Percentiles rank a stretch among this genome's conserved stretches.
These are phyloP conservation scores for Proteles cristata DNA, from an alignment of 2,113 vertebrate genomes.

Conservation along the genomic window DNA sequence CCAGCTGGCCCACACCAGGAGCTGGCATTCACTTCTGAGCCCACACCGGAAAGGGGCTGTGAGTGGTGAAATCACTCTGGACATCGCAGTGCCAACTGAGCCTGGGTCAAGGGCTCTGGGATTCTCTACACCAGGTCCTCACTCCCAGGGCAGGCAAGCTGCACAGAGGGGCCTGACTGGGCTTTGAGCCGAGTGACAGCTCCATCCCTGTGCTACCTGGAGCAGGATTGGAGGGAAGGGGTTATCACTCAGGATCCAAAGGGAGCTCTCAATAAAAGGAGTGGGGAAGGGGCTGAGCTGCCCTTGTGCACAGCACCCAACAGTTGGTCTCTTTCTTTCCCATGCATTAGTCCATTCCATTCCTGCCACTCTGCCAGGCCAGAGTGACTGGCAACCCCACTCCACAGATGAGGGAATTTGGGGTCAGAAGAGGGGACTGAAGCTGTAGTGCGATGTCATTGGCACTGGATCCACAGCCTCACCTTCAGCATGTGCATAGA, in stretches of 20 bases:
- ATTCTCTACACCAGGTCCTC: not conserved
- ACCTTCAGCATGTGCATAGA: too few species aligned
- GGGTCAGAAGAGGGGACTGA: not conserved
- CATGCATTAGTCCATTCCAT: rapidly evolving
- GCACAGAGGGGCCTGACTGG: not conserved
- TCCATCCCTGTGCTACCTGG: not conserved
- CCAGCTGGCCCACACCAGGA: not conserved
- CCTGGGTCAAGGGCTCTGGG: conserved; percentile 62
- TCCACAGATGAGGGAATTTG: not conserved
- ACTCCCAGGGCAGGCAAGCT: not conserved
- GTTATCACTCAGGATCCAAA: not conserved
- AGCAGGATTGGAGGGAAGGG: not conserved
- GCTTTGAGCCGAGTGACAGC: not conserved
- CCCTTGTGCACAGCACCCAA: not conserved
- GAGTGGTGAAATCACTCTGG: not conserved
- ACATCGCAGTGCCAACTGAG: not conserved
- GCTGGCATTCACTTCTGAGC: not conserved
- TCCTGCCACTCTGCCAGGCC: not conserved
- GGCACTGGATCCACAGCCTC: not conserved
- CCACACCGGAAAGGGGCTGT: not conserved
- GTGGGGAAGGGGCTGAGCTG: not conserved
- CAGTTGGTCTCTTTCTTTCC: rapidly evolving
- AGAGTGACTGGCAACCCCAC: not conserved
- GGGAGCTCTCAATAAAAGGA: not conserved
- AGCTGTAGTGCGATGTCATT: rapidly evolving